phyloP scores from a whole-genome alignment of 2,888 invertebrate genomes.

The Leptopilina drosophilae region DNA sequence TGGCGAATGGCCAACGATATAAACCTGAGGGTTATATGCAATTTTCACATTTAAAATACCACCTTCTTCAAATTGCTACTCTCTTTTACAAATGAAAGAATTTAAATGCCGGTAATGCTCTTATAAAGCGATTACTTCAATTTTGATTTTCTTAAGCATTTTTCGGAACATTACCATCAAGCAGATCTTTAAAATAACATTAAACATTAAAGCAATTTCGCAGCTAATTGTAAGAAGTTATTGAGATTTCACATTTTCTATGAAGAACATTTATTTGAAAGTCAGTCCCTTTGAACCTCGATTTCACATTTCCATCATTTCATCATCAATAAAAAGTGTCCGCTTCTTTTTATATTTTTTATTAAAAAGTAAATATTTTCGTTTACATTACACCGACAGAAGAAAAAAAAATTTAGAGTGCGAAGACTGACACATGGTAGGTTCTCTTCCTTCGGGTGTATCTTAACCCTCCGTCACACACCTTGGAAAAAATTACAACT shows the following conservation, averaged over 20 bases:
- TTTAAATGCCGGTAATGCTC: background rate
- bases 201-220: background rate
- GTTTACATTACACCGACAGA: too few species aligned
- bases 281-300: too few species aligned
- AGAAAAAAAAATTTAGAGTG: too few species aligned
- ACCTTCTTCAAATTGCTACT: background rate
- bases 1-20: conserved; percentile 93
- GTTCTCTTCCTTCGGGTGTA: too few species aligned
- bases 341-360: too few species aligned
- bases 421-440: too few species aligned
- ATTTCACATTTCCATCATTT: too few species aligned
- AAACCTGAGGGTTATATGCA: conserved; percentile 81
- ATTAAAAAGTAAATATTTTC: too few species aligned
- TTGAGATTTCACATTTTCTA: background rate
- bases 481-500: too few species aligned
- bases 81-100: background rate
- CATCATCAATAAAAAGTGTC: too few species aligned
- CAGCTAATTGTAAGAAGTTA: background rate
- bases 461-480: too few species aligned
- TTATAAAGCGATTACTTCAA: background rate
- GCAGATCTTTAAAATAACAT: background rate
- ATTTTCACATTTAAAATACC: conserved; percentile 2
- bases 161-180: background rate
- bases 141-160: conserved; percentile 2
- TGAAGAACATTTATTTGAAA: background rate